These are phyloP conservation scores for Bombus pascuorum DNA, from an alignment of 1,140 invertebrate genomes.

Conservation along the genomic window DNA sequence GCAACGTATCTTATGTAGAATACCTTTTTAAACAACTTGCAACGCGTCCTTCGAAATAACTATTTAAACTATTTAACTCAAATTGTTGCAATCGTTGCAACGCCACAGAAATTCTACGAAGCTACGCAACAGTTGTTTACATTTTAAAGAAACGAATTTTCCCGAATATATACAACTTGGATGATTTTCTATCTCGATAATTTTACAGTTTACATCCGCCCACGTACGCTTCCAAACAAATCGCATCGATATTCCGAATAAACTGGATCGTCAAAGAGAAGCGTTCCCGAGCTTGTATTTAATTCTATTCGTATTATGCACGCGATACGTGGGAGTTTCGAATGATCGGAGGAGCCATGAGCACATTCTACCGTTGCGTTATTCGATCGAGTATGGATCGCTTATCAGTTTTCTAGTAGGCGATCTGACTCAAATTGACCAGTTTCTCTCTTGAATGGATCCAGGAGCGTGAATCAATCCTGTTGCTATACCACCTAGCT, in stretches of 20 bases:
- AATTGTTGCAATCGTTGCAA: neutral
- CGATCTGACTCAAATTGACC: no score
- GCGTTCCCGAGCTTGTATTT: neutral
- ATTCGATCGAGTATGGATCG: neutral
- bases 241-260: neutral
- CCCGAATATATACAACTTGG: neutral
- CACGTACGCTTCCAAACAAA: neutral
- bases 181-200: neutral
- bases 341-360: no score
- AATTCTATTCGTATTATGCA: neutral
- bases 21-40: neutral
- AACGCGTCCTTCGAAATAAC: neutral
- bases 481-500: neutral
- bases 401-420: neutral
- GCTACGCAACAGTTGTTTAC: neutral
- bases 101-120: neutral
- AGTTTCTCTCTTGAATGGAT: no score
- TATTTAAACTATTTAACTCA: no score
- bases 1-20: neutral
- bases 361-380: neutral
- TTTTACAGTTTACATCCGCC: neutral
- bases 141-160: neutral
- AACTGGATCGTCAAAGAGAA: neutral
- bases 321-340: no score
- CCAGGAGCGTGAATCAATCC: neutral